Evolutionary conservation across 2,113 vertebrate species (phyloP).

Genomic region (Lanius collurio): DNA sequence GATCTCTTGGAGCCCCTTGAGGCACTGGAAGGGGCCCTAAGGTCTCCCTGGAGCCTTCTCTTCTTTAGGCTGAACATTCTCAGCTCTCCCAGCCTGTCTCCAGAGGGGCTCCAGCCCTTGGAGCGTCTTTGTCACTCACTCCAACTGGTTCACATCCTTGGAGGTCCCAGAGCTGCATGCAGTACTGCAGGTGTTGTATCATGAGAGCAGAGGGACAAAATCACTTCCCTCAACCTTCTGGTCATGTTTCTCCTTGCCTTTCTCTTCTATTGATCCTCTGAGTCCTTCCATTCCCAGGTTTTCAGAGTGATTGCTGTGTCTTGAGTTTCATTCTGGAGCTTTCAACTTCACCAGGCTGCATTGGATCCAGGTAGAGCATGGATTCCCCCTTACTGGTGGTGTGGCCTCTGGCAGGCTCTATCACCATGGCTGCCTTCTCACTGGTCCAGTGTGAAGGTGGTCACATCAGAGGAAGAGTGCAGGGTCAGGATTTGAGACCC

Average conservation of each 20-base stretch:
- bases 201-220: neutral
- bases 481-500: neutral
- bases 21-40: neutral
- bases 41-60: neutral
- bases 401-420: neutral
- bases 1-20: neutral
- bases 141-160: neutral
- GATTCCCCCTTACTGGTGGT: neutral
- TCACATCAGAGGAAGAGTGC: neutral
- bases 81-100: neutral
- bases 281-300: neutral
- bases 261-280: neutral
- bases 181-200: neutral
- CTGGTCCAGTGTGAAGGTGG: neutral
- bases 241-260: neutral
- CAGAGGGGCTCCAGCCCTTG: neutral
- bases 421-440: fast-evolving
- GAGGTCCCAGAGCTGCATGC: neutral
- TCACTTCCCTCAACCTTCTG: neutral
- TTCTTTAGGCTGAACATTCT: neutral
- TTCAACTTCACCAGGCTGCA: neutral
- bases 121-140: neutral
- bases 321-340: neutral
- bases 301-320: fast-evolving
- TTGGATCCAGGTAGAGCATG: neutral